Conservation (phyloP, 1,140 invertebrate species). For the Brachionus plicatilis region DNA sequence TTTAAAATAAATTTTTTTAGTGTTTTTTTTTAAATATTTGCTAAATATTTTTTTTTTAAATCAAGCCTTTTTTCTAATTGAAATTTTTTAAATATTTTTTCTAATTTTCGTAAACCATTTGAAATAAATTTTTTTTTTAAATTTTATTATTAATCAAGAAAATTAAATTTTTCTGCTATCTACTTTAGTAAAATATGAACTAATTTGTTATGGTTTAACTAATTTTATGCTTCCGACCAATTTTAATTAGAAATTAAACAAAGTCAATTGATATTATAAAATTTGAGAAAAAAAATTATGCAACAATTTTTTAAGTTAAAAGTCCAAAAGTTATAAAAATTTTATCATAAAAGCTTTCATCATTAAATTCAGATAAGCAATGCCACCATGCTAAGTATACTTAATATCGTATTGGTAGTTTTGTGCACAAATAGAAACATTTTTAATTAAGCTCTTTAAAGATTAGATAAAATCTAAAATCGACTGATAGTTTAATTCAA, state of each 20-base stretch:
- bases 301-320: no score
- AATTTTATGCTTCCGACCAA: not conserved
- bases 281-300: not conserved
- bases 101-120: not conserved
- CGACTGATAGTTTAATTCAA: not conserved
- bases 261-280: not conserved
- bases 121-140: not conserved
- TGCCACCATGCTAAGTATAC: not conserved
- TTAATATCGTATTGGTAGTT: not conserved
- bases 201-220: not conserved
- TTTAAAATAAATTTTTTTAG: not conserved
- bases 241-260: not conserved
- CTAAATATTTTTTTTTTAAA: not conserved
- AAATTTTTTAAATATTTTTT: not conserved
- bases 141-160: not conserved
- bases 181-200: no score
- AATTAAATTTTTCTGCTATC: no score
- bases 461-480: not conserved
- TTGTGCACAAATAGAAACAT: not conserved
- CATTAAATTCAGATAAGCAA: not conserved
- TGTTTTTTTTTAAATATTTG: not conserved
- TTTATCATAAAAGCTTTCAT: not conserved
- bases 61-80: not conserved
- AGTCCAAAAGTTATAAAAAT: no score
- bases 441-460: not conserved